These are phyloP conservation scores for Cheilinus undulatus DNA, from an alignment of 2,113 vertebrate species.

Conservation along the genomic window DNA sequence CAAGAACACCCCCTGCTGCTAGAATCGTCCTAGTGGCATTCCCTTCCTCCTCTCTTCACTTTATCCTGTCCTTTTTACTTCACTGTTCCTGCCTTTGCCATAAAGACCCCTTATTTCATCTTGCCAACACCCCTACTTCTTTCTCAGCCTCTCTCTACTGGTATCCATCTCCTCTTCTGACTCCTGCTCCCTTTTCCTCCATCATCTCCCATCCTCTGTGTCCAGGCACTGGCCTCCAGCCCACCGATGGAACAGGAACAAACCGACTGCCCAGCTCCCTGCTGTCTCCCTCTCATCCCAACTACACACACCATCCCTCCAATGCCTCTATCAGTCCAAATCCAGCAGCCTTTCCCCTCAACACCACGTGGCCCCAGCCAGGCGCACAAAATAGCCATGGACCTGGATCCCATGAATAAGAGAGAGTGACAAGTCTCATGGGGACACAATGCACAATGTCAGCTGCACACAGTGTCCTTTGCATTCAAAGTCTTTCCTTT, in stretches of 20 bases:
- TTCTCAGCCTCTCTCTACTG: constrained; percentile 18
- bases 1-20: constrained; percentile 81
- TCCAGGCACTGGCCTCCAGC: constrained; percentile 70
- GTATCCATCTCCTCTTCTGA: constrained; percentile 33
- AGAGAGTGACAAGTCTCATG: constrained; percentile 56
- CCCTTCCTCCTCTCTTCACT: neutral
- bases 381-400: constrained; percentile 69
- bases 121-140: constrained; percentile 12
- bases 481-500: constrained; percentile 44
- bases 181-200: constrained; percentile 39
- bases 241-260: constrained; percentile 76
- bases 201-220: constrained; percentile 53
- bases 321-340: constrained; percentile 58
- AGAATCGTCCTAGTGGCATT: constrained; percentile 79
- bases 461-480: constrained; percentile 54
- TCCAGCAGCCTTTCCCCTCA: constrained; percentile 70
- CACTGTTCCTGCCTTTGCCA: neutral
- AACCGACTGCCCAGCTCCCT: constrained; percentile 68
- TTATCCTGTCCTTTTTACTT: constrained; percentile 8
- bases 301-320: constrained; percentile 76
- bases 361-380: constrained; percentile 51
- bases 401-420: constrained; percentile 70
- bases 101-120: neutral
- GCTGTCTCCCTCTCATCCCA: constrained; percentile 75
- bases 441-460: constrained; percentile 64